Percentiles rank a stretch among this genome's conserved stretches.
Evolutionary conservation across 2,888 invertebrate species (phyloP).

Genomic region (Baronia brevicornis): DNA sequence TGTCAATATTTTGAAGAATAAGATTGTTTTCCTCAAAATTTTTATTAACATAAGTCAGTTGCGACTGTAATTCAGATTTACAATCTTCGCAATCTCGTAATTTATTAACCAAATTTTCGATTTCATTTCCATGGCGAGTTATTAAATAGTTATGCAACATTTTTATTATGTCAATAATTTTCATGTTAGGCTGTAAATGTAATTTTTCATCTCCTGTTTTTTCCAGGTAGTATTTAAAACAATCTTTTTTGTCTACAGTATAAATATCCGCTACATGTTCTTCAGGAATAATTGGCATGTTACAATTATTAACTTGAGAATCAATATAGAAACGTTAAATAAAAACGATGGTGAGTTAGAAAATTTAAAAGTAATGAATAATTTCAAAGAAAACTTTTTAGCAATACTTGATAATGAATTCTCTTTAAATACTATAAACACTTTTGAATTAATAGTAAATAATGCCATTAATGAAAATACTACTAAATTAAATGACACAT

Average conservation of each 20-base stretch:
- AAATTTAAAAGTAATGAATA: conserved; percentile 21
- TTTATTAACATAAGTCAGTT: conserved; percentile 30
- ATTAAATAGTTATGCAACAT: conserved; percentile 44
- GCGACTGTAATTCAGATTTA: conserved; percentile 31
- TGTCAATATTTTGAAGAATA: conserved; percentile 27
- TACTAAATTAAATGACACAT: conserved; percentile 29
- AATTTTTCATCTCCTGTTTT: conserved; percentile 39
- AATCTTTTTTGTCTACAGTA: conserved; percentile 45
- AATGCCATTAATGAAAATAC: conserved; percentile 33
- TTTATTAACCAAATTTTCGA: conserved; percentile 54
- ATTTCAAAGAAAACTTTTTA: conserved; percentile 43
- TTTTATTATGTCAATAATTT: conserved; percentile 57
- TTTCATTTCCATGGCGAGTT: conserved; percentile 45
- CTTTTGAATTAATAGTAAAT: conserved; percentile 39
- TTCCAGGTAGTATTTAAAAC: conserved; percentile 47
- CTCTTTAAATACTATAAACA: conserved; percentile 28
- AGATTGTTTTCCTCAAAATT: conserved; percentile 36
- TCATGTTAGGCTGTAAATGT: conserved; percentile 32
- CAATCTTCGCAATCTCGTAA: conserved; percentile 45
- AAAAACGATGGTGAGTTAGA: conserved; percentile 21
- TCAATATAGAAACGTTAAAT: conserved; percentile 27
- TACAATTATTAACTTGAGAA: conserved; percentile 28
- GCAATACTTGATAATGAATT: conserved; percentile 43
- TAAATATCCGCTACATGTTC: conserved; percentile 37
- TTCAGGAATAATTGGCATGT: conserved; percentile 37